Percentiles rank a stretch among this genome's conserved stretches.
Conservation (phyloP, 2,113 vertebrate species). For the Daphoenositta chrysoptera region DNA sequence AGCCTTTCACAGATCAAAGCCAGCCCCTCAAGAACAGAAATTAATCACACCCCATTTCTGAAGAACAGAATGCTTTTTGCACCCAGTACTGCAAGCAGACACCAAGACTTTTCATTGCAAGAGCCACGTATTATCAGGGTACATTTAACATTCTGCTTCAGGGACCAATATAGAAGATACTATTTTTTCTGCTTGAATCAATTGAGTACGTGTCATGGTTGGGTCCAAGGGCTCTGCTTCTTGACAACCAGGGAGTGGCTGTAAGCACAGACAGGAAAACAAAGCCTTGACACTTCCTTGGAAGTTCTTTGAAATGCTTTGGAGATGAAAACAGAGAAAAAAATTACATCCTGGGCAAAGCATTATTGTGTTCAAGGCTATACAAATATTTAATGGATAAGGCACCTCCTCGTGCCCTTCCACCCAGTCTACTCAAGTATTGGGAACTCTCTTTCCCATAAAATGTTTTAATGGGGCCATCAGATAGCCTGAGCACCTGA, state of each 20-base stretch:
- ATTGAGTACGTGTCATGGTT: accelerated
- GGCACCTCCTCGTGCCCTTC: neutral
- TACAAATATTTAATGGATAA: neutral
- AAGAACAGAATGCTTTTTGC: neutral
- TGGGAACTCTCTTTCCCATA: neutral
- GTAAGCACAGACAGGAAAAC: neutral
- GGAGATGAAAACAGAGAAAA: neutral
- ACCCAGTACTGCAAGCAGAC: neutral
- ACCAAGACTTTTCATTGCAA: neutral
- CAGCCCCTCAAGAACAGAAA: neutral
- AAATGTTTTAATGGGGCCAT: neutral
- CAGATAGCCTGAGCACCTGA: neutral
- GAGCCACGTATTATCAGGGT: neutral
- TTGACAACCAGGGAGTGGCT: neutral
- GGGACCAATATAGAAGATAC: neutral
- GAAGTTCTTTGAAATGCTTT: neutral
- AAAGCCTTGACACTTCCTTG: neutral
- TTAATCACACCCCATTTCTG: neutral
- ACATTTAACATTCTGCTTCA: neutral
- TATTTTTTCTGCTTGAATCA: neutral
- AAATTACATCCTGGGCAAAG: neutral
- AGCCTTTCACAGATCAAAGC: neutral
- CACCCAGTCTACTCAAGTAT: neutral
- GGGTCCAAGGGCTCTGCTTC: neutral
- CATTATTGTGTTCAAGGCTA: neutral